Evolutionary conservation across 2,113 vertebrate species (phyloP), one percentile per base, ranked within the genome.

Genomic region (Cyprinodon tularosa): DNA sequence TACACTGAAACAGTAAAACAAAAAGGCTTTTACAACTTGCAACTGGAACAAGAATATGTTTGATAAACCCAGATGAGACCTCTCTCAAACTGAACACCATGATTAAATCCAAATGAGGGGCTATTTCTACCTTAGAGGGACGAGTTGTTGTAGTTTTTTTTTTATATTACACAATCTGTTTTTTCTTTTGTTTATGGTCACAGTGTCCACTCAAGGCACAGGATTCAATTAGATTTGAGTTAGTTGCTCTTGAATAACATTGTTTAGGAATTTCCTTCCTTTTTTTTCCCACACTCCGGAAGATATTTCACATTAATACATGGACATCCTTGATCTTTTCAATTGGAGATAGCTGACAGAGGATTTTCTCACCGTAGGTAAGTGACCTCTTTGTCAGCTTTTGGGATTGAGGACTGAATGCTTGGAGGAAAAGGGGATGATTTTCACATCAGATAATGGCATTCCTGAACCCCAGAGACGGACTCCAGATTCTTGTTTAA

Each of bases 401-500:
- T 78, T 79, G 71, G 82, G 76, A 85, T 66, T 79, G 82, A 53
- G 68, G 82, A 72, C 79, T 78, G 84, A 70, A 77, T 72, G 66
- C 60, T 72, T 77, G 81, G 85, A 79, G 81, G 71, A 65, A 61
- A 59, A 78, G 80, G 78, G 90, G 89, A 84, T 57, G 50, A 57
- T 57, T 66, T 85, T 87, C 83, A 45, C 82, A 82, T 81, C 82
- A 85, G 86, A 94, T 94, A 94, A 95, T 95, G 92, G 93, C 94
- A 95, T 95, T 95, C 93, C 93, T 93, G 88, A 93, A 88, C 82
- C 94, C 90, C 77, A 81, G 93, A 92, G 94, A 94, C 94, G 89
- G 88, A 89, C 90, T 86, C 80, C 78, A 81, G 89, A 93, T 88
- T 84, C 85, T 85, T 62, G 68, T 87, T 90, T 90, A 89, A 93